Percentiles rank a stretch among this genome's conserved stretches.
phyloP scores from a whole-genome alignment of 2,113 vertebrate species.

The Xyrauchen texanus region DNA sequence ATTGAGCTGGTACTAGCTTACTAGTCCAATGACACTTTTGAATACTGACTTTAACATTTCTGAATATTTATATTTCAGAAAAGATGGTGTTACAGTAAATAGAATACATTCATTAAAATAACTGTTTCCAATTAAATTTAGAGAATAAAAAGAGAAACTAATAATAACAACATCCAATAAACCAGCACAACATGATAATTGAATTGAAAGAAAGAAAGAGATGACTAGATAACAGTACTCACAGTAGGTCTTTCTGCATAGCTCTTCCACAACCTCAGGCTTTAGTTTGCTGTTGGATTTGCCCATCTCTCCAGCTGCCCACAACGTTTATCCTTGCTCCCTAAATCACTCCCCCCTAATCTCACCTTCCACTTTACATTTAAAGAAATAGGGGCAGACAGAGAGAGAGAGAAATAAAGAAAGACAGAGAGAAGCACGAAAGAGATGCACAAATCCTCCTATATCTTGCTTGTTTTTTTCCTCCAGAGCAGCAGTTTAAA shows the following conservation, averaged over 20 bases:
- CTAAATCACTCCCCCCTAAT: conserved; percentile 19
- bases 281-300: conserved; percentile 88
- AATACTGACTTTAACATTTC: background rate
- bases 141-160: background rate
- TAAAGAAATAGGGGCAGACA: background rate
- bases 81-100: background rate
- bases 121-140: background rate
- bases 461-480: conserved; percentile 6
- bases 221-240: conserved; percentile 61
- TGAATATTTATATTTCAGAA: background rate
- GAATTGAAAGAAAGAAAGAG: background rate
- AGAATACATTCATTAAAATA: background rate
- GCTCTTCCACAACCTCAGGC: conserved; percentile 85
- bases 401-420: background rate
- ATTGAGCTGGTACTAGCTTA: background rate
- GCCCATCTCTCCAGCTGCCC: conserved; percentile 71
- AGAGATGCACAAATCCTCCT: conserved; percentile 3
- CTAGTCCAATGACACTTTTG: too few relatives aligned
- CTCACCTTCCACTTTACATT: conserved; percentile 42
- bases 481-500: background rate
- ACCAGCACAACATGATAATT: background rate
- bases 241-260: conserved; percentile 87
- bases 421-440: too few relatives aligned
- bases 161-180: conserved; percentile 7
- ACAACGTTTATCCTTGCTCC: conserved; percentile 11